Percentiles rank a stretch among this genome's conserved stretches.
These are phyloP conservation scores for Sinonovacula constricta DNA, from an alignment of 1,140 invertebrate genomes.

Conservation along the genomic window DNA sequence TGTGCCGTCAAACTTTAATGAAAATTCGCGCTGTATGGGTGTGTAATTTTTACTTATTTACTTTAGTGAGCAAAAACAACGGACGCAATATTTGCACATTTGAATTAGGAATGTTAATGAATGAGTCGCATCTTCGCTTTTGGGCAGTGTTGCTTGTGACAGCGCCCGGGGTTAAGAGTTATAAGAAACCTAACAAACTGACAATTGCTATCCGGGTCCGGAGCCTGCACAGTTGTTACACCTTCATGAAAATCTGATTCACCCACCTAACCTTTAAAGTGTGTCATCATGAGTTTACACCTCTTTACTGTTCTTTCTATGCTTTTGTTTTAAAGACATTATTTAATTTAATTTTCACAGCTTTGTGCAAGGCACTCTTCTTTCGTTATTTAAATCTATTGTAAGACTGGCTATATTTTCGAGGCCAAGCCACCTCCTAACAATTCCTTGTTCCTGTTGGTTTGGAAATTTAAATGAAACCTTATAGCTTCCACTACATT, in stretches of 20 bases:
- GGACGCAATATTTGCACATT: no score
- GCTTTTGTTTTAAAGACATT: not conserved
- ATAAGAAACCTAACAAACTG: no score
- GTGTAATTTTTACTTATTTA: no score
- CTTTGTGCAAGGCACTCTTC: not conserved
- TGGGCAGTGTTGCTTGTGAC: no score
- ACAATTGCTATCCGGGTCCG: constrained; percentile 2
- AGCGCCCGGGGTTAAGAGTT: no score
- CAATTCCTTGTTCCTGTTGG: not conserved
- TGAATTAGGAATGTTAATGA: no score
- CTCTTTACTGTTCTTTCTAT: not conserved
- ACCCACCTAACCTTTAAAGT: not conserved
- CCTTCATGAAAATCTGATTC: not conserved
- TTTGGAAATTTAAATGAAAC: constrained; percentile 17
- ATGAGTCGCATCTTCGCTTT: no score
- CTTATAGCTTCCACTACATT: not conserved
- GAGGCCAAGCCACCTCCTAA: constrained; percentile 5
- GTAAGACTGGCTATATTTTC: constrained; percentile 15
- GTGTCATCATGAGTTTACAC: constrained; percentile 16
- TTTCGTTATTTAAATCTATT: not conserved
- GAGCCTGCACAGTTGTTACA: not conserved
- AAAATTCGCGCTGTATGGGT: no score
- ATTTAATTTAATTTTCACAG: not conserved
- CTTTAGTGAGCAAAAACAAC: no score
- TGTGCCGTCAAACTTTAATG: no score